Evolutionary conservation across 2,888 invertebrate genomes (phyloP).

Genomic region (Capitulum mitella): DNA sequence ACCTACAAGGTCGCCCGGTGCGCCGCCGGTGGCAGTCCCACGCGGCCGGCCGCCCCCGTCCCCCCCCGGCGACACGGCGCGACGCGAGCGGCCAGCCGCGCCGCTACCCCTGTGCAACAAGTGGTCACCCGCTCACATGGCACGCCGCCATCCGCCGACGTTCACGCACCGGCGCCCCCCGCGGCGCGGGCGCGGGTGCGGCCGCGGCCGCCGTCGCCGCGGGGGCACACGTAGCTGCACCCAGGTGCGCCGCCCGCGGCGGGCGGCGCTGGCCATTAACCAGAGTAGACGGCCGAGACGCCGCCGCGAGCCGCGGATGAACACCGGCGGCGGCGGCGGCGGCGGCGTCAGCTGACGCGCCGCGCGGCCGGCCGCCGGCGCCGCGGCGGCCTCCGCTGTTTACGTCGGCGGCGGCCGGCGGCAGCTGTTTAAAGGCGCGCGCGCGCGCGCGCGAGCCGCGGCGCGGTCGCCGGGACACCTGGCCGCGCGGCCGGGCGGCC

Average conservation of each 20-base stretch:
- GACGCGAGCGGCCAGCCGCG: neutral
- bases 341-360: neutral
- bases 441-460: too few relatives aligned
- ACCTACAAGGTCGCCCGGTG: neutral
- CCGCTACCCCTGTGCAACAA: neutral
- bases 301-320: neutral
- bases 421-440: neutral
- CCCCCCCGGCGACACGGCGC: neutral
- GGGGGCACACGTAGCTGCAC: neutral
- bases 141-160: neutral
- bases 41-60: neutral
- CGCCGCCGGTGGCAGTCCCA: neutral
- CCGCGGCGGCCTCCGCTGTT: too few relatives aligned
- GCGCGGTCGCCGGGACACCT: too few relatives aligned
- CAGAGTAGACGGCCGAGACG: neutral
- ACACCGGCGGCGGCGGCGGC: neutral
- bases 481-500: too few relatives aligned
- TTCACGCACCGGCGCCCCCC: neutral
- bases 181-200: neutral
- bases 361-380: neutral
- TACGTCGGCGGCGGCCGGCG: neutral
- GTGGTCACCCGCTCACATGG: slow-evolving; percentile 10
- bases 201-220: too few relatives aligned
- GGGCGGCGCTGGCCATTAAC: neutral
- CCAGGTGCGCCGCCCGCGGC: slow-evolving; percentile 15